Percentiles rank a stretch among this genome's conserved stretches.
These are phyloP conservation scores for Odontamblyopus lacepedii DNA, from an alignment of 2,797 vertebrate species.

Conservation along the genomic window DNA sequence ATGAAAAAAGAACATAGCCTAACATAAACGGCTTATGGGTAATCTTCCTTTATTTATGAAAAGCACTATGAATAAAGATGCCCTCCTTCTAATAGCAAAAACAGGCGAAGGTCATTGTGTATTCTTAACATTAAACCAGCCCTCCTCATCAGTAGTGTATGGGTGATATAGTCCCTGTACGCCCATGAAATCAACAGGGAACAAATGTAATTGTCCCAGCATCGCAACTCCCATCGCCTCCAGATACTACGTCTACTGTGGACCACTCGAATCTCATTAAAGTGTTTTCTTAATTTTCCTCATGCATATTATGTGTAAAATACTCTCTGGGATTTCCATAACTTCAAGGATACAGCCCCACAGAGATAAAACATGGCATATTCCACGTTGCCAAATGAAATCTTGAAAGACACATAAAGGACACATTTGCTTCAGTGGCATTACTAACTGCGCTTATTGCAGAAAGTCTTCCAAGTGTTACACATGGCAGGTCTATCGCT, in stretches of 20 bases:
- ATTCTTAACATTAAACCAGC: slow-evolving; percentile 22
- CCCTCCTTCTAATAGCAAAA: not conserved
- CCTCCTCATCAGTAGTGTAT: slow-evolving; percentile 47
- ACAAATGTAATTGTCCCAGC: slow-evolving; percentile 53
- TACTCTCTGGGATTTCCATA: slow-evolving; percentile 53
- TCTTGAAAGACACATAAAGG: slow-evolving; percentile 33
- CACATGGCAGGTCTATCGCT: slow-evolving; percentile 21
- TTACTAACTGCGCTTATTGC: slow-evolving; percentile 30
- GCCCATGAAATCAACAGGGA: slow-evolving; percentile 34
- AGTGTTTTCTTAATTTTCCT: slow-evolving; percentile 59
- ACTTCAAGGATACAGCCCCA: slow-evolving; percentile 55
- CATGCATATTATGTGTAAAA: slow-evolving; percentile 60
- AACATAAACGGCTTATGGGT: too few relatives aligned
- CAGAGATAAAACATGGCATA: slow-evolving; percentile 27
- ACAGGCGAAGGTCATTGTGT: slow-evolving; percentile 33
- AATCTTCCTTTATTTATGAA: not conserved
- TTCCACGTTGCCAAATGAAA: slow-evolving; percentile 36
- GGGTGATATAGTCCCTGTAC: slow-evolving; percentile 42
- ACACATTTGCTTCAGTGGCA: slow-evolving; percentile 33
- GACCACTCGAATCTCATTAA: slow-evolving; percentile 66
- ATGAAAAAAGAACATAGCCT: too few relatives aligned
- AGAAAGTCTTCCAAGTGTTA: slow-evolving; percentile 31
- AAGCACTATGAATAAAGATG: not conserved
- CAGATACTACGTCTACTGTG: slow-evolving; percentile 55
- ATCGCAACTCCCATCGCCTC: slow-evolving; percentile 58